Evolutionary conservation across 2,113 vertebrate genomes (phyloP).

Genomic region (Laterallus jamaicensis): DNA sequence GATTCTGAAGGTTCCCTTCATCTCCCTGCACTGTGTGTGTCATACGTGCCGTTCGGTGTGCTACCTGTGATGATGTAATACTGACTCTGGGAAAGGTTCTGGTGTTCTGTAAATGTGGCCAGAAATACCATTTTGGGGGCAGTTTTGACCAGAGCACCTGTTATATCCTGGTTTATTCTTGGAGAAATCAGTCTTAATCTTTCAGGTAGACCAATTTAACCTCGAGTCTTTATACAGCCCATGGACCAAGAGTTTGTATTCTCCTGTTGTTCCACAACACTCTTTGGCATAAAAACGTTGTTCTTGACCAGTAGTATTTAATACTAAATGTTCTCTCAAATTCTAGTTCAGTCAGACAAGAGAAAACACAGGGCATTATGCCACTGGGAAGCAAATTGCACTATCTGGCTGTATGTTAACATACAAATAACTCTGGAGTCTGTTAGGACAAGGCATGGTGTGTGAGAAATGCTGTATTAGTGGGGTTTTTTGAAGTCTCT

Average conservation of each 20-base stretch:
- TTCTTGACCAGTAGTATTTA: background rate
- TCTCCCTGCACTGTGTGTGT: background rate
- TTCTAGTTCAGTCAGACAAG: background rate
- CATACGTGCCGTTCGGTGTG: background rate
- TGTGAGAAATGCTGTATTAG: background rate
- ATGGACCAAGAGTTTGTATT: background rate
- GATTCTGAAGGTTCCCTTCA: background rate
- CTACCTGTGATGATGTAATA: no score
- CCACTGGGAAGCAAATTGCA: background rate
- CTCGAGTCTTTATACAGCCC: background rate
- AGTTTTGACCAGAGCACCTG: background rate
- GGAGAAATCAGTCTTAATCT: no score
- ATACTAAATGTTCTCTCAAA: background rate
- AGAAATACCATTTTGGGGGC: background rate
- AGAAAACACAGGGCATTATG: background rate
- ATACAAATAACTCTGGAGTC: background rate
- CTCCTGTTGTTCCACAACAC: background rate
- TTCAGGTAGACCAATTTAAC: background rate
- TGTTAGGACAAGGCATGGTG: background rate
- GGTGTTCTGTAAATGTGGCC: background rate
- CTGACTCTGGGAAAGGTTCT: background rate
- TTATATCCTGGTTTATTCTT: background rate
- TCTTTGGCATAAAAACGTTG: background rate
- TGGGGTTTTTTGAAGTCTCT: background rate
- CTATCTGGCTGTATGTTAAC: background rate